phyloP scores from a whole-genome alignment of 2,888 invertebrate genomes.

The Tachystola acroxantha region DNA sequence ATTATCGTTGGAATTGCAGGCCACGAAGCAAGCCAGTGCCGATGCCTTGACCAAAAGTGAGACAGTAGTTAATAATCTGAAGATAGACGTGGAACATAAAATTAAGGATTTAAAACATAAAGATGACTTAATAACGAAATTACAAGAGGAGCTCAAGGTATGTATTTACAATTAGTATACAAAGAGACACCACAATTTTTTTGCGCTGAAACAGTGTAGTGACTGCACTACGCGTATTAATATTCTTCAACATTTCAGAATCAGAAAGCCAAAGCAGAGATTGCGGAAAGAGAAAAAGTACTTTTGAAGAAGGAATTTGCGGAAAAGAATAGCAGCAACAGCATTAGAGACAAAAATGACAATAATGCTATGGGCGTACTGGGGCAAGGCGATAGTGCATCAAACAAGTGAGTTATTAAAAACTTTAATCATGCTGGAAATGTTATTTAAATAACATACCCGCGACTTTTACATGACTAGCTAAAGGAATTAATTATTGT shows the following conservation, averaged over 20 bases:
- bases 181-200: background rate
- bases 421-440: too few relatives aligned
- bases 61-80: conserved; percentile 50
- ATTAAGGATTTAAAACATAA: conserved; percentile 56
- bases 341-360: conserved; percentile 58
- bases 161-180: conserved; percentile 4
- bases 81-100: conserved; percentile 56
- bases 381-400: conserved; percentile 50
- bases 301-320: conserved; percentile 54
- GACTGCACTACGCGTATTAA: too few relatives aligned
- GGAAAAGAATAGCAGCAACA: conserved; percentile 37
- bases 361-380: conserved; percentile 51
- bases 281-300: conserved; percentile 57
- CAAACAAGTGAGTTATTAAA: conserved; percentile 41
- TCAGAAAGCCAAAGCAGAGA: conserved; percentile 55
- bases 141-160: conserved; percentile 68
- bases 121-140: conserved; percentile 48
- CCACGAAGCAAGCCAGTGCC: conserved; percentile 46
- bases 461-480: too few relatives aligned
- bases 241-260: conserved; percentile 31
- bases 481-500: too few relatives aligned
- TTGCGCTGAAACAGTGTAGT: too few relatives aligned
- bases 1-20: conserved; percentile 60
- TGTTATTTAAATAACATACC: too few relatives aligned
- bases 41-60: conserved; percentile 56